These are phyloP conservation scores for Aromia moschata DNA, from an alignment of 2,888 invertebrate species.

Conservation along the genomic window DNA sequence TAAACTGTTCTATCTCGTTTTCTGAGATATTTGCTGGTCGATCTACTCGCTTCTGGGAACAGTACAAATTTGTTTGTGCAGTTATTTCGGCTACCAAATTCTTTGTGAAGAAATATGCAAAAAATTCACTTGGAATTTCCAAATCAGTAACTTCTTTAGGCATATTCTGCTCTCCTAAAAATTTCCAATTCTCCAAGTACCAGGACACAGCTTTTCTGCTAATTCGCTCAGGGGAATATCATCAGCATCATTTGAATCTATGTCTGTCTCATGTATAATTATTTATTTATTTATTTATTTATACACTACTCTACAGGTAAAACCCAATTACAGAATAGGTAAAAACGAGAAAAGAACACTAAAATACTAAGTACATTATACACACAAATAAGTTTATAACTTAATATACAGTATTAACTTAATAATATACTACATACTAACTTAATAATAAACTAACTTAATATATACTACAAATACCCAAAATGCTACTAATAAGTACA, in stretches of 20 bases:
- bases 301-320: too few relatives aligned
- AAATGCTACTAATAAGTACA: too few relatives aligned
- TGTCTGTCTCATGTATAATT: slow-evolving; percentile 9
- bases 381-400: too few relatives aligned
- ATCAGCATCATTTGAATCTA: slow-evolving; percentile 7
- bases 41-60: slow-evolving; percentile 10
- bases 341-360: too few relatives aligned
- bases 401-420: too few relatives aligned
- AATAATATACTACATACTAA: too few relatives aligned
- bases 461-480: too few relatives aligned
- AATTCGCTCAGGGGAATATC: slow-evolving; percentile 14
- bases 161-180: background rate
- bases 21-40: slow-evolving; percentile 1
- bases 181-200: slow-evolving; percentile 8
- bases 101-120: slow-evolving; percentile 7
- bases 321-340: too few relatives aligned
- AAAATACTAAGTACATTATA: too few relatives aligned
- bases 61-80: slow-evolving; percentile 15
- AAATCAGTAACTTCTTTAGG: slow-evolving; percentile 4
- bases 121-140: slow-evolving; percentile 8
- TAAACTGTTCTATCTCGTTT: background rate
- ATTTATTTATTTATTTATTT: too few relatives aligned
- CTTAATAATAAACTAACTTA: too few relatives aligned
- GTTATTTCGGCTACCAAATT: slow-evolving; percentile 12
- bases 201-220: slow-evolving; percentile 9